phyloP scores from a whole-genome alignment of 2,113 vertebrate species.

The Eubucco bourcierii region DNA sequence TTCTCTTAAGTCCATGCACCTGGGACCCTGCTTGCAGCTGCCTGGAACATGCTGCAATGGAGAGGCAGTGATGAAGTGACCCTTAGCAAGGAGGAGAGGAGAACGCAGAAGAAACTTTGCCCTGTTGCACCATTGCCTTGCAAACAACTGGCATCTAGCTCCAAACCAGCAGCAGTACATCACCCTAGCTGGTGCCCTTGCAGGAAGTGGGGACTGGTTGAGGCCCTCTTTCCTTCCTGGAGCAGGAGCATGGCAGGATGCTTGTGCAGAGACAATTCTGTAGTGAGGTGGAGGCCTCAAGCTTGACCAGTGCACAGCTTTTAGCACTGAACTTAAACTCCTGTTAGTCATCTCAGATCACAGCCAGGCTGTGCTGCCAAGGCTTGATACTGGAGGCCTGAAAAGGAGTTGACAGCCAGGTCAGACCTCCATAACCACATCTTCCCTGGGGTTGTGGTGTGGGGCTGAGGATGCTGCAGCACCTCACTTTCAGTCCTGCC shows the following conservation, averaged over 20 bases:
- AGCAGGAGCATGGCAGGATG: not conserved
- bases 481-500: not conserved
- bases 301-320: not conserved
- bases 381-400: not conserved
- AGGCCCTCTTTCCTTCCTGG: not conserved
- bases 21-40: not conserved
- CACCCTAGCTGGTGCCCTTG: not conserved
- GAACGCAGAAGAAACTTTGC: not conserved
- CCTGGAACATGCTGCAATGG: not conserved
- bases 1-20: not conserved
- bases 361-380: not conserved
- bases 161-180: not conserved
- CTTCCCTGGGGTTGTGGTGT: not conserved
- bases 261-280: not conserved
- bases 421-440: not conserved
- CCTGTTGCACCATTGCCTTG: not conserved
- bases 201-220: not conserved
- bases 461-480: not conserved
- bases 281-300: fast-evolving
- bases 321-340: not conserved
- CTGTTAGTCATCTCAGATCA: not conserved
- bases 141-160: not conserved
- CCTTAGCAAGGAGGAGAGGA: not conserved
- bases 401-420: not conserved
- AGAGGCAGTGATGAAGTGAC: not conserved